These are phyloP conservation scores for Actinia equina DNA, from an alignment of 64 coral and sea anemone genomes.

Conservation along the genomic window DNA sequence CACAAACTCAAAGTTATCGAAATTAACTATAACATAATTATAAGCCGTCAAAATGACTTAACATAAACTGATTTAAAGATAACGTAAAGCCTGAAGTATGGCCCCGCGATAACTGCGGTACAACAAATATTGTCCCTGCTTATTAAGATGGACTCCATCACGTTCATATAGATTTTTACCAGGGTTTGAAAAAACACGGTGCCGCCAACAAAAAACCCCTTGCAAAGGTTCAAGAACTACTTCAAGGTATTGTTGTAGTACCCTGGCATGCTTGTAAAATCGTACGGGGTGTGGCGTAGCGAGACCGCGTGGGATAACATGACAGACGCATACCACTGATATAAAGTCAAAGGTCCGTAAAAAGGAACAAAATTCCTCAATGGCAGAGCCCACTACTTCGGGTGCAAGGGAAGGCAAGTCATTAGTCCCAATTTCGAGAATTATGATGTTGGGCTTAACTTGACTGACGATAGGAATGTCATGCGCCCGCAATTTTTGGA, in stretches of 20 bases:
- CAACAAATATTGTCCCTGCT: slow-evolving; percentile 20
- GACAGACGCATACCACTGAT: slow-evolving; percentile 22
- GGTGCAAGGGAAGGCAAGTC: neutral
- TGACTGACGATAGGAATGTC: neutral
- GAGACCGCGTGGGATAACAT: slow-evolving; percentile 25
- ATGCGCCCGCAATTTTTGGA: too few relatives aligned
- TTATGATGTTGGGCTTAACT: neutral
- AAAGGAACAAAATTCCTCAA: neutral
- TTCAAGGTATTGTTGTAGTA: slow-evolving; percentile 6
- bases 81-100: slow-evolving; percentile 4
- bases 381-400: neutral
- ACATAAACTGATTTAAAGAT: neutral
- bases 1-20: too few relatives aligned
- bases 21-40: too few relatives aligned
- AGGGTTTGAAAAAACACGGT: slow-evolving; percentile 5
- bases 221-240: slow-evolving; percentile 20
- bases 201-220: slow-evolving; percentile 38
- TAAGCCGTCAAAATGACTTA: too few relatives aligned
- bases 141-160: slow-evolving; percentile 27
- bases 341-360: slow-evolving; percentile 12
- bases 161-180: neutral
- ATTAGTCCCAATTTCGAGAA: slow-evolving; percentile 5
- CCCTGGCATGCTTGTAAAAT: neutral
- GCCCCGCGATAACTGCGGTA: slow-evolving; percentile 42
- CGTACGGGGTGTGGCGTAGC: neutral